Base-by-base conservation (phyloP, 2,888 invertebrate genomes). In the Camptogramma bilineatum region DNA sequence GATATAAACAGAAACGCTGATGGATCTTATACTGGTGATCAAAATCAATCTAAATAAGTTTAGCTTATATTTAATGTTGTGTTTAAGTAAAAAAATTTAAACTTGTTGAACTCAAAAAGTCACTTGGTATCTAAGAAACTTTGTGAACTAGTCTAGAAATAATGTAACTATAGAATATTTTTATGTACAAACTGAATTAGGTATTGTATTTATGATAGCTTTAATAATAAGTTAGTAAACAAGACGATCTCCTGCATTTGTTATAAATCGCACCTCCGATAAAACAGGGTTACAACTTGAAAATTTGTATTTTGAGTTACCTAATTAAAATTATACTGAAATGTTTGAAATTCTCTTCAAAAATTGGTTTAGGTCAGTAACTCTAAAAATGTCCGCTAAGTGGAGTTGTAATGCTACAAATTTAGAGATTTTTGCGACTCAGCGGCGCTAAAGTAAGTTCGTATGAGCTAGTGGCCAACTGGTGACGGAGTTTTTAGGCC, bases 1-100 rank as follows among this genome's bases (percentile, higher is more conserved):
- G 71, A 74, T 7, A 70, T 76, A 13, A 65, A 24, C n/a, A 69
- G 58, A 3, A 71, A 70, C 18, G 56, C 54, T 10, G 68, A 70
- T 28, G 58, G 52, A 44, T 51, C 67, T 19, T 68, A 58, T 52
- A 55, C 69, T 28, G 69, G 64, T 24, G 70, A 64, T 21, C 73
- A 77, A 52, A 77, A 66, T 52, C 57, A 65, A 62, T 24, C 64
- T 34, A 60, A 63, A 31, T 50, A 64, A 60, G 21, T 16, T 16
- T 21, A 19, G 18, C 17, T 44, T 5, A 44, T 44, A 7, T n/a
- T 58, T 51, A 24, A 44, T 58, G 42, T 51, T 58, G 24, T 58
- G 24, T n/a, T 8, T 24, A 24, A 24, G 10, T 48, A 56, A 34
- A 48, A 19, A 34, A 13, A 8, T 1, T 34, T 54, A 28, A 18